Evolutionary conservation across 2,888 invertebrate genomes (phyloP).

Genomic region (Girardia tigrina): DNA sequence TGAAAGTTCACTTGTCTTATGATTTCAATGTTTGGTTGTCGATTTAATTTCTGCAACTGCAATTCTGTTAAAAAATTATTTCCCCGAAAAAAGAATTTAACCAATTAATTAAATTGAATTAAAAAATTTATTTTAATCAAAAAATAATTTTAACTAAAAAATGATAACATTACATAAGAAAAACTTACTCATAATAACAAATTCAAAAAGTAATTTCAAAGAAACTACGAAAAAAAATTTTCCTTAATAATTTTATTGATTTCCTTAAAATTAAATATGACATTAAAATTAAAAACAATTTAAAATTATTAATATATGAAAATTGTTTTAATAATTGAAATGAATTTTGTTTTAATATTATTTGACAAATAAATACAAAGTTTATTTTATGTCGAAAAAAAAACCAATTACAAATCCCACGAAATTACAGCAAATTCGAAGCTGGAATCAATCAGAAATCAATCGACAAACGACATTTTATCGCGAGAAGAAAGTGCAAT

Average conservation of each 20-base stretch:
- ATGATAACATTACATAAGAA: no score
- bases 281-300: no score
- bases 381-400: constrained; percentile 6
- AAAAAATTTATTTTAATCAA: no score
- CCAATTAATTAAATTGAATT: no score
- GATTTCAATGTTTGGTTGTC: constrained; percentile 1
- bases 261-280: no score
- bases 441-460: neutral
- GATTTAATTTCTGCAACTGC: constrained; percentile 7
- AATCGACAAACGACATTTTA: neutral
- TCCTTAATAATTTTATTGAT: no score
- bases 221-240: no score
- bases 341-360: neutral
- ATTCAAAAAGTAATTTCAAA: no score
- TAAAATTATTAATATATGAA: neutral
- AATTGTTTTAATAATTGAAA: neutral
- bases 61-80: no score
- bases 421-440: neutral
- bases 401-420: neutral
- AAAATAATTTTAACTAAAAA: no score
- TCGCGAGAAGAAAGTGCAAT: neutral
- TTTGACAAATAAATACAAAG: neutral
- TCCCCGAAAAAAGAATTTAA: no score
- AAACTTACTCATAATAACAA: no score
- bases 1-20: constrained; percentile 17